A percentile compares a stretch with the other conserved stretches of the same genome.
phyloP scores from a whole-genome alignment of 2,113 vertebrate species.

The Apodemus sylvaticus region DNA sequence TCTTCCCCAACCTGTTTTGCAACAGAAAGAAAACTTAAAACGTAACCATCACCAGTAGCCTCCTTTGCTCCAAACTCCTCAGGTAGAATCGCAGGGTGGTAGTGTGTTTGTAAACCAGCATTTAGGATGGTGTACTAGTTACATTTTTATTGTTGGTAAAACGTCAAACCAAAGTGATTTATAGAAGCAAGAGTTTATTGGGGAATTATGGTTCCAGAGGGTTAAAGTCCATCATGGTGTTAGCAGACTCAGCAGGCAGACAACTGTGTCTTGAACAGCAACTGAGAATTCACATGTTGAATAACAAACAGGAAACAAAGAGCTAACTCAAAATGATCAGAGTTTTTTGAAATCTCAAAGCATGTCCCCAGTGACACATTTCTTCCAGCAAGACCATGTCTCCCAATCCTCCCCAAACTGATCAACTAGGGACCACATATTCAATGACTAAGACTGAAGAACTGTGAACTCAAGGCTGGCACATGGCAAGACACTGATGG shows the following conservation, averaged over 20 bases:
- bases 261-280: background rate
- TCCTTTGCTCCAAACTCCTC: constrained; percentile 20
- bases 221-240: background rate
- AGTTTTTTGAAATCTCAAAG: background rate
- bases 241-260: background rate
- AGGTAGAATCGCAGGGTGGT: background rate
- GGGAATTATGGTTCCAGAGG: background rate
- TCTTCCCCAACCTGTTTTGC: background rate
- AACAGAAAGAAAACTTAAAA: background rate
- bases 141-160: background rate
- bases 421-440: background rate
- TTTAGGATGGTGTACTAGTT: background rate
- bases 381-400: background rate
- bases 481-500: background rate
- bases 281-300: background rate
- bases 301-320: background rate
- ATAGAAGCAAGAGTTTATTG: background rate
- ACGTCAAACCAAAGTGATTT: background rate
- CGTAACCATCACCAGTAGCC: background rate
- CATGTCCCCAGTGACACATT: too few relatives aligned
- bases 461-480: background rate
- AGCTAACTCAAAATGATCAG: background rate
- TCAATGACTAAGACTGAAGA: background rate
- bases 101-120: background rate
- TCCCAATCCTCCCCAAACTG: background rate